Conservation (phyloP, 2,888 invertebrate genomes). For the Galeopsomyia nigrocyanea region DNA sequence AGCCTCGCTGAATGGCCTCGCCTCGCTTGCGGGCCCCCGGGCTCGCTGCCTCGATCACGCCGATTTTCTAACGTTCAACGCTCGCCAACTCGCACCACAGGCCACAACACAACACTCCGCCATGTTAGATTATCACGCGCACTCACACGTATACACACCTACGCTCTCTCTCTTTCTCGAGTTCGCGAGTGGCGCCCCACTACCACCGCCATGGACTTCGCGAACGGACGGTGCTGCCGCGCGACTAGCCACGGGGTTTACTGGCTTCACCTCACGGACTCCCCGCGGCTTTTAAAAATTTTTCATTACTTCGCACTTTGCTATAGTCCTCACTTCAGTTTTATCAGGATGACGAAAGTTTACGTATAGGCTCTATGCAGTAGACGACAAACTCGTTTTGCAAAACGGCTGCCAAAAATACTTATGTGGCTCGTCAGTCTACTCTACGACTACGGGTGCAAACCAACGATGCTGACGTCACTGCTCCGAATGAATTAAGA, state of each 20-base stretch:
- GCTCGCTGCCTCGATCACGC: not conserved
- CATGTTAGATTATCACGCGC: slow-evolving; percentile 80
- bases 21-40: not conserved
- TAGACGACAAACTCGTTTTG: no score
- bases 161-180: no score
- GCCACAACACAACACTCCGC: slow-evolving; percentile 76
- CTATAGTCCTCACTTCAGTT: no score
- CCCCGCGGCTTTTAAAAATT: slow-evolving; percentile 56
- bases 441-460: no score
- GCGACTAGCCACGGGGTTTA: slow-evolving; percentile 71
- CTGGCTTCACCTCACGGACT: slow-evolving; percentile 69
- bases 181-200: not conserved
- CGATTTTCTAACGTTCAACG: slow-evolving; percentile 7
- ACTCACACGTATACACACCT: slow-evolving; percentile 62
- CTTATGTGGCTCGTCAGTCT: no score
- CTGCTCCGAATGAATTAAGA: no score
- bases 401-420: no score
- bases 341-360: no score
- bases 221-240: not conserved
- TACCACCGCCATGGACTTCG: not conserved
- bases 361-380: no score
- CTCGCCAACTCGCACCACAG: slow-evolving; percentile 66
- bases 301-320: no score
- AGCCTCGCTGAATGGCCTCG: no score
- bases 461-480: no score